These are phyloP conservation scores for Drosophila infuscata DNA, from an alignment of 2,888 invertebrate species.

Conservation along the genomic window DNA sequence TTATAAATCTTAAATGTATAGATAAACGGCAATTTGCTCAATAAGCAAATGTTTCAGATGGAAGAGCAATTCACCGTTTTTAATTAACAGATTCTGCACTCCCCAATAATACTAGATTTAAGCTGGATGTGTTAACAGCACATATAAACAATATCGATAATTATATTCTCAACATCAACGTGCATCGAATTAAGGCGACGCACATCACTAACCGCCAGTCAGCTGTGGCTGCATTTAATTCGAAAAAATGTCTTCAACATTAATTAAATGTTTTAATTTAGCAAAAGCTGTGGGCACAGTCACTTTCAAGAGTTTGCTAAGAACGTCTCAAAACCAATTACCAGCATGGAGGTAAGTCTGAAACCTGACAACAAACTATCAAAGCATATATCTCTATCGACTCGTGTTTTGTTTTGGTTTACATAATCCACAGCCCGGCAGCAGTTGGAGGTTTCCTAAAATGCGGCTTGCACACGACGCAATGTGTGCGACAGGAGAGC, in stretches of 20 bases:
- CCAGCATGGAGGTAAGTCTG: constrained; percentile 48
- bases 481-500: constrained; percentile 7
- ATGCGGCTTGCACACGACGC: constrained; percentile 55
- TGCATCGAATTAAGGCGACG: not conserved
- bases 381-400: not conserved
- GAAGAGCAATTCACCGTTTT: not conserved
- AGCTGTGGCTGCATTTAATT: constrained; percentile 22
- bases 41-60: no score
- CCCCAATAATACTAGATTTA: not conserved
- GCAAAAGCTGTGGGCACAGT: constrained; percentile 57
- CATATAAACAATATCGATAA: constrained; percentile 15
- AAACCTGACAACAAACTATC: not conserved
- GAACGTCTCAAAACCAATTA: constrained; percentile 37
- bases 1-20: not conserved
- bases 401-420: constrained; percentile 41
- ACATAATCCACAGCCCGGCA: constrained; percentile 54
- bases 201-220: constrained; percentile 30
- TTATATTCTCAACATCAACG: not conserved
- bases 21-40: not conserved
- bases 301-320: constrained; percentile 47
- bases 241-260: constrained; percentile 62
- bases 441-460: constrained; percentile 37
- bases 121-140: not conserved
- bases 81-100: not conserved
- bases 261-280: constrained; percentile 74